phyloP scores from a whole-genome alignment of 2,113 vertebrate genomes.

The Corythoichthys haematopterus region DNA sequence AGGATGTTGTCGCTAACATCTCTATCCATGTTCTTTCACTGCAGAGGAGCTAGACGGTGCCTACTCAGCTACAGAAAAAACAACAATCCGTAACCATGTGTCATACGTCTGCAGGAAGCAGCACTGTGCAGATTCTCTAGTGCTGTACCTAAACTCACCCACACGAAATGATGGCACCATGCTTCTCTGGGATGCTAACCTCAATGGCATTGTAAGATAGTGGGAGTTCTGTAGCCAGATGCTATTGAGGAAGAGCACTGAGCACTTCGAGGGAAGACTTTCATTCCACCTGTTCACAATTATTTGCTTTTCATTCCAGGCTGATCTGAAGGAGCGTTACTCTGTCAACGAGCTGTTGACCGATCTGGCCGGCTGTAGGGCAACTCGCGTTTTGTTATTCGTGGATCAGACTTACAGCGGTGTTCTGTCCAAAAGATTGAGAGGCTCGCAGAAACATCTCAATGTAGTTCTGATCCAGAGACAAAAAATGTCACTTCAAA shows the following conservation, averaged over 20 bases:
- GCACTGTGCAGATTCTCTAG: conserved; percentile 75
- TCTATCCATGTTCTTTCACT: not conserved
- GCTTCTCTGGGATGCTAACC: conserved; percentile 77
- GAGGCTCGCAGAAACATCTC: conserved; percentile 68
- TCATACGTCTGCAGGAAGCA: conserved; percentile 77
- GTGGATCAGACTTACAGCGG: conserved; percentile 77
- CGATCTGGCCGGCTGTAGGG: conserved; percentile 70
- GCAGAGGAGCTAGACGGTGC: conserved; percentile 67
- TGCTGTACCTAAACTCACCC: conserved; percentile 77
- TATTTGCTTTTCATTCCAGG: conserved; percentile 1
- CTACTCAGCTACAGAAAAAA: conserved; percentile 75
- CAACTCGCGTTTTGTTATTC: conserved; percentile 72
- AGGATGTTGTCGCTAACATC: not conserved
- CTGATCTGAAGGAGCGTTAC: conserved; percentile 65
- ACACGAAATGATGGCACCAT: conserved; percentile 76
- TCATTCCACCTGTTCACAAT: not conserved
- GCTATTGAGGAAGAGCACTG: not conserved
- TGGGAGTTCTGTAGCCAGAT: not conserved
- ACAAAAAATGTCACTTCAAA: conserved; percentile 34
- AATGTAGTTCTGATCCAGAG: conserved; percentile 72
- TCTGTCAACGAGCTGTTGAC: conserved; percentile 55
- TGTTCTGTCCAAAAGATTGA: conserved; percentile 70
- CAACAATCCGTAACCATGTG: conserved; percentile 72
- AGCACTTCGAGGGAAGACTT: not conserved
- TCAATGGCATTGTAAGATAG: conserved; percentile 73